These are phyloP conservation scores for Beris morrisii DNA, from an alignment of 2,888 invertebrate species.

Conservation along the genomic window DNA sequence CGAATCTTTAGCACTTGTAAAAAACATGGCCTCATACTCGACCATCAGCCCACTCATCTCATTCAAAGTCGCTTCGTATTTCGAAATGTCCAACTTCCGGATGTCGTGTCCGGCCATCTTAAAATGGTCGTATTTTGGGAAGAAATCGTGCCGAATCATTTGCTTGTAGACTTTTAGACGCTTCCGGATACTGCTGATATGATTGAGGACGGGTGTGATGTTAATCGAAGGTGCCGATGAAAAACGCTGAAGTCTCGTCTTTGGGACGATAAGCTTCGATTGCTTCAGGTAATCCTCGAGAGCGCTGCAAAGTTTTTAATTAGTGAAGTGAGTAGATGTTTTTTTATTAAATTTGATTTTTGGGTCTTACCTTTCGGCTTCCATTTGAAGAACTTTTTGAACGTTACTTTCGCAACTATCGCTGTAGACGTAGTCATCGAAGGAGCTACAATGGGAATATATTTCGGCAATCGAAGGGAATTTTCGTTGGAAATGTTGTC, in stretches of 20 bases:
- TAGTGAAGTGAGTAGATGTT: too few species aligned
- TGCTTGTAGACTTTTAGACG: constrained; percentile 8
- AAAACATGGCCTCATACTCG: too few species aligned
- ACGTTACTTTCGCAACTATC: neutral
- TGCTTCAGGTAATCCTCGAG: neutral
- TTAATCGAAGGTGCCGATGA: too few species aligned
- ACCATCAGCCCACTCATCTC: neutral
- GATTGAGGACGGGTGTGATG: neutral
- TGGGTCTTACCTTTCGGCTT: neutral
- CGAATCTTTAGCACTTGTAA: too few species aligned
- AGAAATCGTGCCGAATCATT: constrained; percentile 25
- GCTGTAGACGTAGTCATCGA: neutral
- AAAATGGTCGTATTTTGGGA: constrained; percentile 31
- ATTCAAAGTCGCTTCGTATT: constrained; percentile 10
- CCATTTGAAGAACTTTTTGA: neutral
- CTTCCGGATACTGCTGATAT: neutral
- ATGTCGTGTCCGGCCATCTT: constrained; percentile 21
- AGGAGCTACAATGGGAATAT: neutral
- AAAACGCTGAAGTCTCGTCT: too few species aligned
- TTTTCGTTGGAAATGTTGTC: constrained; percentile 1
- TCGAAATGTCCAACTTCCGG: constrained; percentile 20
- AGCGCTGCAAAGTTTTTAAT: neutral
- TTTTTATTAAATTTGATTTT: too few species aligned
- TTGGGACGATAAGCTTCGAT: too few species aligned
- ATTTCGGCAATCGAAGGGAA: constrained; percentile 12